A percentile compares a stretch with the other conserved stretches of the same genome.
Evolutionary conservation across 37 sponge, comb jelly and placozoan species (phyloP).

Genomic region (Spongilla lacustris): DNA sequence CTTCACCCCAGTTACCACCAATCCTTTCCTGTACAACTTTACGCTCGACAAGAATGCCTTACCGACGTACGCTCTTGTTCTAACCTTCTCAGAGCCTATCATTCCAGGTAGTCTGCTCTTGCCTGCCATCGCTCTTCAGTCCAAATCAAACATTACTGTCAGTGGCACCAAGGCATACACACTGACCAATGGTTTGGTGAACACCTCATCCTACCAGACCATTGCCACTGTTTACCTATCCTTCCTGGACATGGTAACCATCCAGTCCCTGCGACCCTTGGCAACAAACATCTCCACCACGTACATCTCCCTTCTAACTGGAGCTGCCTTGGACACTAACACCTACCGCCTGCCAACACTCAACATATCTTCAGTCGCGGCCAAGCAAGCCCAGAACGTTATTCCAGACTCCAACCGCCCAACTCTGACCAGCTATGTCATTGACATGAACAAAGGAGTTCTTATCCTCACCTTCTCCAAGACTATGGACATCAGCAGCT

Average conservation of each 20-base stretch:
- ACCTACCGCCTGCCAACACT: slow-evolving; percentile 44
- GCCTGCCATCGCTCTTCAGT: slow-evolving; percentile 69
- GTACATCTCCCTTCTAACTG: slow-evolving; percentile 54
- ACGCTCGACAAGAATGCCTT: slow-evolving; percentile 68
- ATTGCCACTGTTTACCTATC: slow-evolving; percentile 37
- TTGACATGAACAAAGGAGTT: slow-evolving; percentile 67
- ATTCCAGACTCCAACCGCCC: slow-evolving; percentile 59
- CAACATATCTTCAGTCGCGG: slow-evolving; percentile 36
- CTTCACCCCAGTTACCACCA: slow-evolving; percentile 80
- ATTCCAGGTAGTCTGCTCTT: slow-evolving; percentile 34
- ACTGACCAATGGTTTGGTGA: slow-evolving; percentile 65
- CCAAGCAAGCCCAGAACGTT: slow-evolving; percentile 18
- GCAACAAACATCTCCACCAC: slow-evolving; percentile 40
- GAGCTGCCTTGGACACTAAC: slow-evolving; percentile 68
- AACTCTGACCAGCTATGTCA: slow-evolving; percentile 47
- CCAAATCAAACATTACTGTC: slow-evolving; percentile 15
- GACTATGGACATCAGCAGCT: slow-evolving; percentile 50
- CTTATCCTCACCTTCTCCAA: slow-evolving; percentile 80
- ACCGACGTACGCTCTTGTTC: slow-evolving; percentile 31
- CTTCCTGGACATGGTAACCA: slow-evolving; percentile 73
- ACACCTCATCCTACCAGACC: slow-evolving; percentile 35
- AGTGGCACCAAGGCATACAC: slow-evolving; percentile 43
- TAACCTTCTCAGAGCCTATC: slow-evolving; percentile 88
- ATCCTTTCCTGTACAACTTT: slow-evolving; percentile 61
- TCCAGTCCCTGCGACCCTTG: slow-evolving; percentile 56